These are phyloP conservation scores for Lycophotia porphyrea DNA, from an alignment of 2,888 invertebrate genomes.

Conservation along the genomic window DNA sequence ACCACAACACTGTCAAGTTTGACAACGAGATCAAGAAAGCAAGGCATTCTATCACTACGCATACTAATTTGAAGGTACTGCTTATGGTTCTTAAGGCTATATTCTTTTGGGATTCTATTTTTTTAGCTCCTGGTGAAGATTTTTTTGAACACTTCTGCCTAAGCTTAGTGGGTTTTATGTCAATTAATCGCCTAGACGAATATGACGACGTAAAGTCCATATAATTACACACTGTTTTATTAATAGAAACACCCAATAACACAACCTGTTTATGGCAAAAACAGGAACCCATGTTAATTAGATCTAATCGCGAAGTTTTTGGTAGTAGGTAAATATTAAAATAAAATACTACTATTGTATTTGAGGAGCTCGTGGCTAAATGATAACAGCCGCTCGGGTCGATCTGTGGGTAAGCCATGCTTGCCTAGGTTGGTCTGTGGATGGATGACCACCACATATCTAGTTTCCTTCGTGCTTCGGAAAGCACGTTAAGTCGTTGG, in stretches of 20 bases:
- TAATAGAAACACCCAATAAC: neutral
- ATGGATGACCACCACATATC: no score
- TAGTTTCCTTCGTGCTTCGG: no score
- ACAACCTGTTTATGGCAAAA: neutral
- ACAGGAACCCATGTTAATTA: neutral
- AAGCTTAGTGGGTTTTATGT: neutral
- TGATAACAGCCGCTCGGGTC: no score
- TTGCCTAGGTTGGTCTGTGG: no score
- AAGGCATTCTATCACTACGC: conserved; percentile 87
- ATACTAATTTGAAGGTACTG: conserved; percentile 82
- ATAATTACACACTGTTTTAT: neutral
- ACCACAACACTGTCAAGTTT: conserved; percentile 93
- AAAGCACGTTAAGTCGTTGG: no score
- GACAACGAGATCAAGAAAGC: conserved; percentile 90
- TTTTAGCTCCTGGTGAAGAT: neutral
- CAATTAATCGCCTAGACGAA: neutral
- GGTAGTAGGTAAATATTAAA: neutral
- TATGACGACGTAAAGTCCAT: neutral
- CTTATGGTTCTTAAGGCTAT: conserved; percentile 8
- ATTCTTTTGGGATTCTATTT: conserved; percentile 5
- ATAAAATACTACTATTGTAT: neutral
- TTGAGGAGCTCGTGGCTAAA: no score
- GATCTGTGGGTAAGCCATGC: no score
- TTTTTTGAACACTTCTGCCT: neutral
- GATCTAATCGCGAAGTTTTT: neutral